These are phyloP conservation scores for Gonocerus acuteangulatus DNA, from an alignment of 2,888 invertebrate species.

Conservation along the genomic window DNA sequence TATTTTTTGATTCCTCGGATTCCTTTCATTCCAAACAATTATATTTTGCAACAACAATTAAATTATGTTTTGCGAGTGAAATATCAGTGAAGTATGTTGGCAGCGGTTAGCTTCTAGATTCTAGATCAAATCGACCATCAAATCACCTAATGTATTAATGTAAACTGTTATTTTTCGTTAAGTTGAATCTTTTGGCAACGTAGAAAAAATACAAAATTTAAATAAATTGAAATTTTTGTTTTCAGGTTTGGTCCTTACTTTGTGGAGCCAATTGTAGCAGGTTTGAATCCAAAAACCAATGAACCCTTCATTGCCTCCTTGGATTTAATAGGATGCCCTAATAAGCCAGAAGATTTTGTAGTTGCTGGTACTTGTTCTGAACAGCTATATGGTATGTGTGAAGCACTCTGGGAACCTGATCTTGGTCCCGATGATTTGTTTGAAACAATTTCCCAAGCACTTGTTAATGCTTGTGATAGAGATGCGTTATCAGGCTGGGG, in stretches of 20 bases:
- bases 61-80: too few species aligned
- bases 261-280: slow-evolving; percentile 93
- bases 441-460: slow-evolving; percentile 90
- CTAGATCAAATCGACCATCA: too few species aligned
- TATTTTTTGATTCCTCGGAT: too few species aligned
- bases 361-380: slow-evolving; percentile 91
- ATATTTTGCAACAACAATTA: too few species aligned
- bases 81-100: too few species aligned
- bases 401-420: slow-evolving; percentile 87
- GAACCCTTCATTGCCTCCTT: slow-evolving; percentile 88
- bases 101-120: too few species aligned
- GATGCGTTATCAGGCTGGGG: slow-evolving; percentile 99
- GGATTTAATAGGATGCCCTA: slow-evolving; percentile 88
- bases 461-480: slow-evolving; percentile 92
- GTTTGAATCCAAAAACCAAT: slow-evolving; percentile 72
- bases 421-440: slow-evolving; percentile 86
- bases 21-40: too few species aligned
- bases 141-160: too few species aligned
- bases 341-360: slow-evolving; percentile 89
- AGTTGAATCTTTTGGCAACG: too few species aligned
- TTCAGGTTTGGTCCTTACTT: slow-evolving; percentile 93
- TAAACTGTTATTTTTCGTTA: too few species aligned
- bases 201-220: too few species aligned
- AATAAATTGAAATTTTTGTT: too few species aligned
- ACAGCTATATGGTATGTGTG: slow-evolving; percentile 92